These are phyloP conservation scores for Gryon sp. DNA, from an alignment of 1,140 invertebrate species.

Conservation along the genomic window DNA sequence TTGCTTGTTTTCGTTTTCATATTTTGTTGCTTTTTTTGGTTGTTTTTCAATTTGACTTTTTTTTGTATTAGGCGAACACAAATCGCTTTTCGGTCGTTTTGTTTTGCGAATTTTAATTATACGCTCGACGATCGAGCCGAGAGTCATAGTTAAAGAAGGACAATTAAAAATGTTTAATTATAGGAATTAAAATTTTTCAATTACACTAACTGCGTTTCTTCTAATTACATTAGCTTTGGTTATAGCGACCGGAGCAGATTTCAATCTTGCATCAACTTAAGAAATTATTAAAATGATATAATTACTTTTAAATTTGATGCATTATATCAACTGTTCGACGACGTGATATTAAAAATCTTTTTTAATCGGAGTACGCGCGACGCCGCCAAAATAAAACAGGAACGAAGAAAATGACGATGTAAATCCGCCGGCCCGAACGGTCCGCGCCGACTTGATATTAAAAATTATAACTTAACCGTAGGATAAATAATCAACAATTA, in stretches of 20 bases:
- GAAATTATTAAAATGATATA: constrained; percentile 56
- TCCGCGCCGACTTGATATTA: constrained; percentile 35
- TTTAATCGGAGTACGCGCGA: constrained; percentile 26
- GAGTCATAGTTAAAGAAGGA: constrained; percentile 26
- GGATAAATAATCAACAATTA: constrained; percentile 60
- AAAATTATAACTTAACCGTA: constrained; percentile 48
- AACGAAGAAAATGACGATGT: constrained; percentile 37
- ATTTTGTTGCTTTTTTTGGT: neutral
- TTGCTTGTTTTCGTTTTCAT: neutral
- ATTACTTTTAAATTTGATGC: constrained; percentile 53
- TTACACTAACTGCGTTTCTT: constrained; percentile 46
- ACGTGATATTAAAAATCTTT: constrained; percentile 36
- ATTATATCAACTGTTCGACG: constrained; percentile 36
- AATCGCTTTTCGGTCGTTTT: constrained; percentile 20
- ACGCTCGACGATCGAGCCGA: constrained; percentile 24
- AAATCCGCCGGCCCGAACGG: constrained; percentile 11
- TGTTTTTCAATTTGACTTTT: neutral
- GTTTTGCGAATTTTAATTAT: constrained; percentile 49
- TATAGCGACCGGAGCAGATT: constrained; percentile 39
- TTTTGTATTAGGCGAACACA: neutral
- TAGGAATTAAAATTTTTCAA: constrained; percentile 55
- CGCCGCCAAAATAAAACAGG: constrained; percentile 37
- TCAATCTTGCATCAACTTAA: constrained; percentile 46
- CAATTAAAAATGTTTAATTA: constrained; percentile 57
- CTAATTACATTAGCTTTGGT: constrained; percentile 59